A percentile compares a stretch with the other conserved stretches of the same genome.
Evolutionary conservation across 2,888 invertebrate species (phyloP).

Genomic region (Cryptocephalus moraei): DNA sequence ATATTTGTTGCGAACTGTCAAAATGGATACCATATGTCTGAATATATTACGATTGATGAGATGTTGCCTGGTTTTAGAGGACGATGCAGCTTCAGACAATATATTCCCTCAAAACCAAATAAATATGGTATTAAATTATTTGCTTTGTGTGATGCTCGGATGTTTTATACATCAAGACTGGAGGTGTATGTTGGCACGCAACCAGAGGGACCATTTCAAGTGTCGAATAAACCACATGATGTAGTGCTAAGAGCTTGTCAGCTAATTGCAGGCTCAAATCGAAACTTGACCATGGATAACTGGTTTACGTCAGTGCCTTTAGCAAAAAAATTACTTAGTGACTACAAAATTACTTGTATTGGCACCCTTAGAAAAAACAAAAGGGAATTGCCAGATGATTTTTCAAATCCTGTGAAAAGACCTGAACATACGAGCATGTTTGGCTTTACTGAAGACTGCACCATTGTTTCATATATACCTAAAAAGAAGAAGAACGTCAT

Average conservation of each 20-base stretch:
- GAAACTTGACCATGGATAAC: neutral
- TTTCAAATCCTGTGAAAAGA: neutral
- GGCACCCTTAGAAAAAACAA: slow-evolving; percentile 3
- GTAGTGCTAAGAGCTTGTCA: neutral
- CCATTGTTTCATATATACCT: slow-evolving; percentile 3
- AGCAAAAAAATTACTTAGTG: neutral
- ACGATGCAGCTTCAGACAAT: no score
- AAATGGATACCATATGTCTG: neutral
- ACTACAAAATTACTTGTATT: neutral
- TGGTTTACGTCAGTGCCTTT: slow-evolving; percentile 3
- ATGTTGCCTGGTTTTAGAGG: no score
- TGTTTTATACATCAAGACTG: no score
- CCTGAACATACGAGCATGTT: neutral
- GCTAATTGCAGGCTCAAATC: neutral
- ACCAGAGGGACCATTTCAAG: no score
- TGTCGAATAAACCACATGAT: neutral
- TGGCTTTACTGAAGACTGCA: slow-evolving; percentile 1
- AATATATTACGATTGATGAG: neutral
- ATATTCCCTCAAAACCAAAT: no score
- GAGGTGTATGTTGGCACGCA: no score
- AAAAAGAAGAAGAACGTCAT: slow-evolving; percentile 3
- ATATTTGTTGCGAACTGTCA: no score
- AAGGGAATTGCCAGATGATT: slow-evolving; percentile 1
- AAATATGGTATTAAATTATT: no score
- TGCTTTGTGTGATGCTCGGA: no score